Conservation (phyloP, 2,888 invertebrate genomes). For the Argyresthia albistria region DNA sequence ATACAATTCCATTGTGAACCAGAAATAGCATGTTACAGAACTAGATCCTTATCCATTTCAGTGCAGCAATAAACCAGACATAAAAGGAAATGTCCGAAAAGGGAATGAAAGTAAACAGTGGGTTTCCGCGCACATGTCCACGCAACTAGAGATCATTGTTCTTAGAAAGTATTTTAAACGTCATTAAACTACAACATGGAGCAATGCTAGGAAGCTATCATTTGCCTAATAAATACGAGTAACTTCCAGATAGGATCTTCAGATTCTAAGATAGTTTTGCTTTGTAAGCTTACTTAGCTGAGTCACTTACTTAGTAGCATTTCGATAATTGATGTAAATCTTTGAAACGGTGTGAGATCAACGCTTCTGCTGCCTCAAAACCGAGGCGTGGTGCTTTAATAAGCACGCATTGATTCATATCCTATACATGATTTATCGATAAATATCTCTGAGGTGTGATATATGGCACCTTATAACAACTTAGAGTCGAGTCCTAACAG, state of each 20-base stretch:
- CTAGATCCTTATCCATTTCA: conserved; percentile 32
- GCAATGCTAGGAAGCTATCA: no score
- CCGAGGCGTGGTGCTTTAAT: conserved; percentile 30
- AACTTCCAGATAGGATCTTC: no score
- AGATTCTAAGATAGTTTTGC: no score
- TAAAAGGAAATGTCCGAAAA: conserved; percentile 54
- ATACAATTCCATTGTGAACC: conserved; percentile 37
- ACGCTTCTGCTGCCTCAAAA: neutral
- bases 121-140: conserved; percentile 50
- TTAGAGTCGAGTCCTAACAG: conserved; percentile 24
- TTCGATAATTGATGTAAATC: neutral
- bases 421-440: conserved; percentile 39
- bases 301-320: no score
- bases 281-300: no score
- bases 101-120: conserved; percentile 50
- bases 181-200: no score
- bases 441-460: conserved; percentile 34
- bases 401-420: conserved; percentile 34
- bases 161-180: neutral
- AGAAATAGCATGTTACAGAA: conserved; percentile 49
- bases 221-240: no score
- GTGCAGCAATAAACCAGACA: conserved; percentile 37
- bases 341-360: neutral
- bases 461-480: conserved; percentile 34
- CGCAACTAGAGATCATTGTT: neutral